A percentile compares a stretch with the other conserved stretches of the same genome.
Evolutionary conservation across 2,888 invertebrate species (phyloP).

Genomic region (Plagodis pulveraria): DNA sequence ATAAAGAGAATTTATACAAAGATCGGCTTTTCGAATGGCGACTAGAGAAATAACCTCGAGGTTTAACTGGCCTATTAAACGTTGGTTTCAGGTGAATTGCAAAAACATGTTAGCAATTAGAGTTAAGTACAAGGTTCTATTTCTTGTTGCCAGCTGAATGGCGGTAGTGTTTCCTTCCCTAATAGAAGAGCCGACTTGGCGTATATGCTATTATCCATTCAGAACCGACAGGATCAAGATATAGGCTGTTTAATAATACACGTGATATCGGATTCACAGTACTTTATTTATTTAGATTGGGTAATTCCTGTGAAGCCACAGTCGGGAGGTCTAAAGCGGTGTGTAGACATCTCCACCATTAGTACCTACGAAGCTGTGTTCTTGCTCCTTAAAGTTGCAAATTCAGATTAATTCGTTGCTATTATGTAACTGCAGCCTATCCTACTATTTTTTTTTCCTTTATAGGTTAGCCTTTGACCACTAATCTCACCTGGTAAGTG

Average conservation of each 20-base stretch:
- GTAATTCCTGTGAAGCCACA: constrained; percentile 26
- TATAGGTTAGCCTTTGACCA: too few relatives aligned
- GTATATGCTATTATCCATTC: constrained; percentile 67
- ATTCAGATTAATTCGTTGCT: too few relatives aligned
- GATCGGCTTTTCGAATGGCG: constrained; percentile 35
- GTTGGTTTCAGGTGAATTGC: constrained; percentile 61
- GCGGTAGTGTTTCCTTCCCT: constrained; percentile 61
- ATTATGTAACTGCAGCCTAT: too few relatives aligned
- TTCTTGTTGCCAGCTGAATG: constrained; percentile 61
- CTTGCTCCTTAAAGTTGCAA: too few relatives aligned
- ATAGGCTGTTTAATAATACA: constrained; percentile 72
- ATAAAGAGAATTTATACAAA: constrained; percentile 36
- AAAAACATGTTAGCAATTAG: constrained; percentile 70
- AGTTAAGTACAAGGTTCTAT: constrained; percentile 64
- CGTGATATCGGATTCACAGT: constrained; percentile 49
- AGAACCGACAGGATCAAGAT: constrained; percentile 68
- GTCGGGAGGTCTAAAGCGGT: constrained; percentile 16
- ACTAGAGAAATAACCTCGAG: constrained; percentile 35
- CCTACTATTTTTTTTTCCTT: too few relatives aligned
- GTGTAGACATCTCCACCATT: not conserved
- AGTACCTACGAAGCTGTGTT: too few relatives aligned
- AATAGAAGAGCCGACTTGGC: constrained; percentile 57
- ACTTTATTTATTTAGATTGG: constrained; percentile 44
- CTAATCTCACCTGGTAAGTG: too few relatives aligned
- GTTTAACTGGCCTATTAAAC: constrained; percentile 56